A percentile compares a stretch with the other conserved stretches of the same genome.
These are phyloP conservation scores for Malthinus seriepunctatus DNA, from an alignment of 2,888 invertebrate species.

Conservation along the genomic window DNA sequence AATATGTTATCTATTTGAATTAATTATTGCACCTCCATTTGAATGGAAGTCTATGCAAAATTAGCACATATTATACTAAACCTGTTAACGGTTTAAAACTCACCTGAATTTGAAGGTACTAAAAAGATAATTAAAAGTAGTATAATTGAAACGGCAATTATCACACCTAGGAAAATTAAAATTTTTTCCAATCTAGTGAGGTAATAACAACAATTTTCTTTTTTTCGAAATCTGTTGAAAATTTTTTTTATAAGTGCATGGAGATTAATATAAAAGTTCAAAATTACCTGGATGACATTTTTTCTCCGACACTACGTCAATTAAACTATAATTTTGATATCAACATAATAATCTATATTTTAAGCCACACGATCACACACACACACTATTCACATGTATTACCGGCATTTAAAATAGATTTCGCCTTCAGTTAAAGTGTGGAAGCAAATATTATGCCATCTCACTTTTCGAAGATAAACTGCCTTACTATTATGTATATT, in stretches of 20 bases:
- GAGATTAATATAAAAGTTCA: not conserved
- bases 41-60: no score
- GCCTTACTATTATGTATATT: not conserved
- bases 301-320: not conserved
- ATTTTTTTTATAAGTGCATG: not conserved
- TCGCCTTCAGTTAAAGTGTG: not conserved
- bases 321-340: slow-evolving; percentile 1
- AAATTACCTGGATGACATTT: no score
- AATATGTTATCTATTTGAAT: no score
- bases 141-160: slow-evolving; percentile 5
- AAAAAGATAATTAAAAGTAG: slow-evolving; percentile 12
- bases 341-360: not conserved
- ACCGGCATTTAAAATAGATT: slow-evolving; percentile 13
- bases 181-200: slow-evolving; percentile 17
- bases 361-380: not conserved
- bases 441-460: slow-evolving; percentile 10
- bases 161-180: slow-evolving; percentile 4
- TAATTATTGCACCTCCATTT: no score
- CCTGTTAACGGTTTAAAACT: slow-evolving; percentile 11
- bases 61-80: no score
- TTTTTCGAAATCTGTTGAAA: slow-evolving; percentile 3
- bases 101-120: slow-evolving; percentile 7
- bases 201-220: slow-evolving; percentile 15
- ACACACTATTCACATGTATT: slow-evolving; percentile 5
- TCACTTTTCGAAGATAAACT: slow-evolving; percentile 10